Percentiles rank a stretch among this genome's conserved stretches.
phyloP scores from a whole-genome alignment of 1,140 invertebrate species.

The Pomacea maculata region DNA sequence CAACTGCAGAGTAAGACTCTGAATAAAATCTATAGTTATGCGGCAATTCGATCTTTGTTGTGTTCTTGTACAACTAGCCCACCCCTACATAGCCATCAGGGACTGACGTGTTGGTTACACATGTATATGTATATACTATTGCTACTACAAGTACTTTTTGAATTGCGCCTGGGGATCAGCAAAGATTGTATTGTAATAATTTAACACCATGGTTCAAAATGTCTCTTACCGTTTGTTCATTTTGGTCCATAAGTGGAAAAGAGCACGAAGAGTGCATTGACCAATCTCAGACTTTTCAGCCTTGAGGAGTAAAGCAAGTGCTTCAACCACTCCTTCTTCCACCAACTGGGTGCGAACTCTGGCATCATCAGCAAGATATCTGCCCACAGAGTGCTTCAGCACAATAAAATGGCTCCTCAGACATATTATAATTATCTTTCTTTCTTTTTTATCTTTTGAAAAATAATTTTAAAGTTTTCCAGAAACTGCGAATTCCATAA shows the following conservation, averaged over 20 bases:
- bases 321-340: slow-evolving; percentile 6
- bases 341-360: slow-evolving; percentile 14
- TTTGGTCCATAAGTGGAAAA: slow-evolving; percentile 7
- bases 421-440: background rate
- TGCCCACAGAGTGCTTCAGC: background rate
- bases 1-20: too few relatives aligned
- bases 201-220: background rate
- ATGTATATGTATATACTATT: too few relatives aligned
- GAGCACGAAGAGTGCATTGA: background rate
- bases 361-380: background rate
- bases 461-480: background rate
- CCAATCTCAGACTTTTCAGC: background rate
- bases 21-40: too few relatives aligned
- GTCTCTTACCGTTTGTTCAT: slow-evolving; percentile 12
- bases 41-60: too few relatives aligned
- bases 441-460: background rate
- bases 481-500: background rate
- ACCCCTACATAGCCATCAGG: too few relatives aligned
- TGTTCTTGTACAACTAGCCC: too few relatives aligned
- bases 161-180: too few relatives aligned
- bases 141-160: too few relatives aligned
- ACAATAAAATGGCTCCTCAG: background rate
- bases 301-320: slow-evolving; percentile 8
- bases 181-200: too few relatives aligned
- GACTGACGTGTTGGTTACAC: too few relatives aligned